phyloP scores from a whole-genome alignment of 92 coral and sea anemone species.

The Zoanthus solanderi region DNA sequence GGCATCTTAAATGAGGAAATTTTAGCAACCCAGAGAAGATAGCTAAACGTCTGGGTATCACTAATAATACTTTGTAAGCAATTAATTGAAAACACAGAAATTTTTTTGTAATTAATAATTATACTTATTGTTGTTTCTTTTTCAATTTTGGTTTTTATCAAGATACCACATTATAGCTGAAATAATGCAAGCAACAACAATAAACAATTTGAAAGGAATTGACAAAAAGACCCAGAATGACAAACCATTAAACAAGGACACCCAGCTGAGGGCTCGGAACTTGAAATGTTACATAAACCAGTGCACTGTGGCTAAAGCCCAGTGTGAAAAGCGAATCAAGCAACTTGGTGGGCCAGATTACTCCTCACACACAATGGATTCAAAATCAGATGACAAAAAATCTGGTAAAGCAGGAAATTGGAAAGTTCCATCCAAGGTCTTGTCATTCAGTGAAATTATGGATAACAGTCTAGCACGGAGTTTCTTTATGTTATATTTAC shows the following conservation, averaged over 20 bases:
- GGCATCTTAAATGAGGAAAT: too few relatives aligned
- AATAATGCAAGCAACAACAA: slow-evolving; percentile 99
- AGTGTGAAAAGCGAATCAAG: slow-evolving; percentile 95
- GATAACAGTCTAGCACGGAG: slow-evolving; percentile 97
- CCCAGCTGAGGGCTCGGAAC: slow-evolving; percentile 91
- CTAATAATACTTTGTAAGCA: not conserved
- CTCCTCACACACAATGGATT: slow-evolving; percentile 69
- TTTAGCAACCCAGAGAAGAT: too few relatives aligned
- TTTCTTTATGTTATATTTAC: slow-evolving; percentile 94
- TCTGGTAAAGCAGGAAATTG: slow-evolving; percentile 51
- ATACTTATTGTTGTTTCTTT: too few relatives aligned
- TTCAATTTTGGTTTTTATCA: not conserved
- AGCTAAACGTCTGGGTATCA: not conserved
- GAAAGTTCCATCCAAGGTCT: slow-evolving; percentile 67
- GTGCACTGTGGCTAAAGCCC: slow-evolving; percentile 97
- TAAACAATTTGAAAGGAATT: slow-evolving; percentile 92
- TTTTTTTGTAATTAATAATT: too few relatives aligned
- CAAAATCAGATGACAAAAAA: slow-evolving; percentile 67
- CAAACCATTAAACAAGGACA: slow-evolving; percentile 85
- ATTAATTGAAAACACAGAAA: too few relatives aligned
- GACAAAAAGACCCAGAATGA: slow-evolving; percentile 78
- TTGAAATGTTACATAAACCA: slow-evolving; percentile 95
- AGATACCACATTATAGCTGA: slow-evolving; percentile 98
- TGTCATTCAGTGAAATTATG: slow-evolving; percentile 89
- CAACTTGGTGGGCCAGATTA: slow-evolving; percentile 99